Base-by-base conservation (phyloP, 92 coral and sea anemone genomes). In the Palythoa grandis region DNA sequence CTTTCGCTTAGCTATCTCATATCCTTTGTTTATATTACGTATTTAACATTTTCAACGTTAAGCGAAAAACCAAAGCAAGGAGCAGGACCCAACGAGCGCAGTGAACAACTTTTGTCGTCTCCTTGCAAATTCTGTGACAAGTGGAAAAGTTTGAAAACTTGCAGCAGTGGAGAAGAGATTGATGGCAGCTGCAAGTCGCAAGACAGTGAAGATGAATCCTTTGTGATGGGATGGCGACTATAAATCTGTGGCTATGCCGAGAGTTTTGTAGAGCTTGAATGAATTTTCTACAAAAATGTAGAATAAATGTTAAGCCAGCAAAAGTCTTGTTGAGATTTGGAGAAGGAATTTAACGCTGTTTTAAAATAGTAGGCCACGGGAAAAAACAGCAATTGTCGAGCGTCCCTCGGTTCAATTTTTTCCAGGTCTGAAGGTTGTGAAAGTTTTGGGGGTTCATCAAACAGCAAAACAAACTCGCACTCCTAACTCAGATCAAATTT, bases 161-260 rank as follows among this genome's bases (percentile, higher is more conserved):
- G 43, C 19, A 66, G 15, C 57, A 80, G 47, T 47, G 39, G 35
- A 29, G 35, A 80, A n/a, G 74, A 47, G n/a, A 23, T 65, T 24
- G 85, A 65, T 11, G 85, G 73, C 22, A 14, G 15, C 12, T 15
- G 74, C 43, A 22, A 20, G 35, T 63, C 69, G 19, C 85, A 80
- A 13, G 74, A 80, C 38, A 80, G 74, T 52, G 85, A 80, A 5
- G 74, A 80, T 11, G 85, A 80, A 15, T 80, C 85, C n/a, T 80
- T 80, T 66, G 85, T 80, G 24, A n/a, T 80, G 75, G 85, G 85
- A 4, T 80, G 85, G 85, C 24, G 85, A 13, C 6, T 80, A 17
- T 80, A 47, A 20, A 5, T 1, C 50, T 14, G 57, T 5, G 20
- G 47, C 12, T 9, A 19, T 39, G 11, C 5, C 20, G 13, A 22